Evolutionary conservation across 2,888 invertebrate genomes (phyloP).

Genomic region (Crocallis elinguaria): DNA sequence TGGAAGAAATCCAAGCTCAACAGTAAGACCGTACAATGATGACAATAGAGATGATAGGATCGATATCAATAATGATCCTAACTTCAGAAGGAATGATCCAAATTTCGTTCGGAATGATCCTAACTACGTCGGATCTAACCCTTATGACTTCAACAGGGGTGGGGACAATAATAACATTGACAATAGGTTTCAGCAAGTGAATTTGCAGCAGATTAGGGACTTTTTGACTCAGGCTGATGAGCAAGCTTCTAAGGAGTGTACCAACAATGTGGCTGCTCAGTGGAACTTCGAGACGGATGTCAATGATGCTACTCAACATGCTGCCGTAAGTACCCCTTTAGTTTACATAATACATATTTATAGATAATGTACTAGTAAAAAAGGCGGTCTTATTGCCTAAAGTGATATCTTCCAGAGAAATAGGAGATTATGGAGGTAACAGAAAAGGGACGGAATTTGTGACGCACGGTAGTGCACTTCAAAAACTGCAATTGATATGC

Average conservation of each 20-base stretch:
- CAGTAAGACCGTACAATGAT: conserved; percentile 61
- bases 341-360: neutral
- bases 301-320: conserved; percentile 91
- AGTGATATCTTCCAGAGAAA: too few relatives aligned
- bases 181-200: conserved; percentile 72
- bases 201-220: conserved; percentile 79
- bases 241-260: conserved; percentile 91
- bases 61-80: conserved; percentile 75
- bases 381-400: too few relatives aligned
- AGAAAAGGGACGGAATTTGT: too few relatives aligned
- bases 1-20: conserved; percentile 64
- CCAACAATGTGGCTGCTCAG: conserved; percentile 93
- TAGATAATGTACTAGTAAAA: too few relatives aligned
- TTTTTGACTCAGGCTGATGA: conserved; percentile 89
- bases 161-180: conserved; percentile 67
- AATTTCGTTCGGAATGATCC: conserved; percentile 79
- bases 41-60: conserved; percentile 74
- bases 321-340: conserved; percentile 89
- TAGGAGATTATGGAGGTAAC: too few relatives aligned
- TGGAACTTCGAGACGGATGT: conserved; percentile 96
- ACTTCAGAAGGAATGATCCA: conserved; percentile 78
- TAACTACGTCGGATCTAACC: conserved; percentile 71
- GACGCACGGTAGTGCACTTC: too few relatives aligned
- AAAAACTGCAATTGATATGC: too few relatives aligned
- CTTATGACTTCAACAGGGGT: conserved; percentile 73